Evolutionary conservation across 2,888 invertebrate genomes (phyloP).

Genomic region (Cheilosia variabilis): DNA sequence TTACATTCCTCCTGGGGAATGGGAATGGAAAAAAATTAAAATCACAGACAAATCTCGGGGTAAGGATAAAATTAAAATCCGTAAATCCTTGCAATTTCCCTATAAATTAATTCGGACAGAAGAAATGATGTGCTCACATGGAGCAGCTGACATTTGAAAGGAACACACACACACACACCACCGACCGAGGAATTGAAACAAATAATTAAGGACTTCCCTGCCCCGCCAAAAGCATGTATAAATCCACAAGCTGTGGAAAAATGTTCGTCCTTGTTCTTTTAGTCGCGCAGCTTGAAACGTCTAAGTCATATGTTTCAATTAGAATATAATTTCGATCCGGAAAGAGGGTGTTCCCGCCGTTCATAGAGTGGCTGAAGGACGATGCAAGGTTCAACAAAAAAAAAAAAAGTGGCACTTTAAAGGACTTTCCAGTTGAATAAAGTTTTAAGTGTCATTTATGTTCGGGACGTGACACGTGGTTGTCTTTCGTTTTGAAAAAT

Average conservation of each 20-base stretch:
- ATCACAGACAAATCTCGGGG: slow-evolving; percentile 36
- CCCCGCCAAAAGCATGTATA: not conserved
- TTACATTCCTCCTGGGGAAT: not conserved
- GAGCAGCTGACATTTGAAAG: slow-evolving; percentile 20
- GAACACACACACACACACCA: slow-evolving; percentile 6
- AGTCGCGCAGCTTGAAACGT: slow-evolving; percentile 28
- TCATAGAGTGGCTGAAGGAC: slow-evolving; percentile 37
- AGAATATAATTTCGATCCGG: slow-evolving; percentile 46
- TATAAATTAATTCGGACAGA: slow-evolving; percentile 51
- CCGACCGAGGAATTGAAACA: not conserved
- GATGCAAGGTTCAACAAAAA: slow-evolving; percentile 1
- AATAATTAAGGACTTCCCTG: slow-evolving; percentile 11
- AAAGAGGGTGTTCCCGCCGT: slow-evolving; percentile 9
- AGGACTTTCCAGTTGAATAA: slow-evolving; percentile 19
- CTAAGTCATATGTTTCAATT: slow-evolving; percentile 63
- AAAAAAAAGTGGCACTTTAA: slow-evolving; percentile 31
- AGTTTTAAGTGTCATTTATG: slow-evolving; percentile 64
- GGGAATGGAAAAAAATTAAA: not conserved
- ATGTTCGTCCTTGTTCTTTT: slow-evolving; percentile 9
- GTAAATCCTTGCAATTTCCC: slow-evolving; percentile 46
- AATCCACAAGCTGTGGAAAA: not conserved
- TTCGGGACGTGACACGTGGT: slow-evolving; percentile 48
- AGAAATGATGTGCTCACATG: slow-evolving; percentile 38
- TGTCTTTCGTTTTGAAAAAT: not conserved
- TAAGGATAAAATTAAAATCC: slow-evolving; percentile 51